Evolutionary conservation across 2,888 invertebrate species (phyloP), one percentile per base, ranked within the genome.

Genomic region (Ditylenchus weischeri): DNA sequence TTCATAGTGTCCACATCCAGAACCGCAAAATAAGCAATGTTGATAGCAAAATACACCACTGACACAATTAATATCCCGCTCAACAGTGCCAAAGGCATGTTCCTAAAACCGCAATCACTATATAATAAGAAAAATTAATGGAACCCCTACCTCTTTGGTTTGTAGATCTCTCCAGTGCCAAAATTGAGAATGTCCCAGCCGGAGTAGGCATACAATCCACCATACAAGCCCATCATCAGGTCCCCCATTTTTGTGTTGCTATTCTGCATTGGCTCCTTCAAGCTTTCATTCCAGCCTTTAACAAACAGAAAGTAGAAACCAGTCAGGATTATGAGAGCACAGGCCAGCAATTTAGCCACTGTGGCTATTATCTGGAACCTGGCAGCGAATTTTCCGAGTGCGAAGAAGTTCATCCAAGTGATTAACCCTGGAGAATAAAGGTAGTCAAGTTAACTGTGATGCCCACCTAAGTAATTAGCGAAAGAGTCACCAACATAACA

Each of bases 331-430:
- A 81, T 83, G 23, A 82, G 66, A 5, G 72, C 75, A 66, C 80
- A 81, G 1, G 78, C 73, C 35, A 78, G 65, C 29, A 80, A 66
- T 62, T 81, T 81, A 15, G 81, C 81, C 11, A 79, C 71, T 10
- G 81, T 81, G 23, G 80, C 81, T n/a, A 78, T 67, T 57, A 81
- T 29, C 47, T 81, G 81, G 65, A 80, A 81, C 11, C 78, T 69
- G 10, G 81, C 79, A 10, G 81, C 81, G 68, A 81, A 81, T 58
- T 78, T 80, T 71, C 72, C 76, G 54, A 81, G 64, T 57, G 75
- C 77, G 73, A 81, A 81, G 71, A 81, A 81, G 73, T 81, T 81
- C 79, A 81, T 80, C 81, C 81, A 81, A 15, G 80, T 80, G 61
- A 81, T 78, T 18, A 82, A 72, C 74, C 73, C 81, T 81, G 54